Percentiles rank a stretch among this genome's conserved stretches.
Evolutionary conservation across 2,888 invertebrate genomes (phyloP).

Genomic region (Mythimna loreyi): DNA sequence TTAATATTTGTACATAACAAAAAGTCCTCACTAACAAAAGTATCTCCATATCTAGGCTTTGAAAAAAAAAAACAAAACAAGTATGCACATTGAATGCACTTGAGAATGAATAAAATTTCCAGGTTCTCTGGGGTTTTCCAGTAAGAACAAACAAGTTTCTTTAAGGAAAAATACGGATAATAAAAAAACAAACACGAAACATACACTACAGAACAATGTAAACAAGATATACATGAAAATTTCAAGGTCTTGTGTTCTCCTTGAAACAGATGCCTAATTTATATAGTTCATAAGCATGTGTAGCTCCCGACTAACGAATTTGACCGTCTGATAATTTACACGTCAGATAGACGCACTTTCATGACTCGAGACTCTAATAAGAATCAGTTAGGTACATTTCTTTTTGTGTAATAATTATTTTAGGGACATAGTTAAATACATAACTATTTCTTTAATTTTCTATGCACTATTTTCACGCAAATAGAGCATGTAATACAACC

Average conservation of each 20-base stretch:
- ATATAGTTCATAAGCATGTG: slow-evolving; percentile 17
- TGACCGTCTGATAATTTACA: slow-evolving; percentile 12
- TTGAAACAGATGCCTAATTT: slow-evolving; percentile 31
- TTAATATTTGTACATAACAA: background rate
- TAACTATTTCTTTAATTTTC: background rate
- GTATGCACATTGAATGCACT: background rate
- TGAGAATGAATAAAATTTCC: background rate
- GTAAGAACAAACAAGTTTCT: background rate
- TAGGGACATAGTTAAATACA: no score
- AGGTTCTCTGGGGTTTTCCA: background rate
- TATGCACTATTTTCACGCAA: background rate
- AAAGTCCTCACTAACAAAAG: background rate
- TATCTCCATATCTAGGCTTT: no score
- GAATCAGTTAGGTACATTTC: background rate
- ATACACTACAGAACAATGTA: slow-evolving; percentile 2
- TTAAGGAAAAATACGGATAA: slow-evolving; percentile 4
- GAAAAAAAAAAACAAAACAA: background rate
- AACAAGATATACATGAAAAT: slow-evolving; percentile 22
- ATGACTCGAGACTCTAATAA: background rate
- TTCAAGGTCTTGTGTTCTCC: slow-evolving; percentile 30
- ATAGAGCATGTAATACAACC: background rate
- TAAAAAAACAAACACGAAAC: background rate
- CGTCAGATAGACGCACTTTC: background rate
- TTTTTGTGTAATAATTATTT: background rate
- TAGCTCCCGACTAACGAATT: slow-evolving; percentile 7